Percentiles rank a stretch among this genome's conserved stretches.
phyloP scores from a whole-genome alignment of 2,113 vertebrate species.

The Sarotherodon lohbergeri region DNA sequence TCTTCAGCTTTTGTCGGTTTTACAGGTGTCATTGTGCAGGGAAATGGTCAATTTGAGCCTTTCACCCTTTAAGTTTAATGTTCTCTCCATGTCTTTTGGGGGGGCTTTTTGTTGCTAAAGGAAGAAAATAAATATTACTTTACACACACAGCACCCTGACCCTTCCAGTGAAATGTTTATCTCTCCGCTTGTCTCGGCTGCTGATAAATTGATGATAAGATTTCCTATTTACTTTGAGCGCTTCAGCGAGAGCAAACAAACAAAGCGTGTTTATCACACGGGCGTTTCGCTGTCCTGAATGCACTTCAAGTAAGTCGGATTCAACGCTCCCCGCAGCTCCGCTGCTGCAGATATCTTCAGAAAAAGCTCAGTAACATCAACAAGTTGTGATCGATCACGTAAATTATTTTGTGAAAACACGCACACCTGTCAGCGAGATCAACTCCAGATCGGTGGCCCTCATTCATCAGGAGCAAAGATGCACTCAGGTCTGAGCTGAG shows the following conservation, averaged over 20 bases:
- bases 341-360: background rate
- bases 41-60: background rate
- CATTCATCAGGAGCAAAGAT: background rate
- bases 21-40: background rate
- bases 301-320: background rate
- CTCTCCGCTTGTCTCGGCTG: background rate
- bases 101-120: background rate
- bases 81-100: background rate
- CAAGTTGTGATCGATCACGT: background rate
- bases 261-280: background rate
- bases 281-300: background rate
- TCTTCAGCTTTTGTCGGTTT: background rate
- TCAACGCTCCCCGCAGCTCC: background rate
- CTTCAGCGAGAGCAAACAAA: slow-evolving; percentile 4
- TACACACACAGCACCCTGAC: background rate
- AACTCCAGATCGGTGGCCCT: slow-evolving; percentile 3
- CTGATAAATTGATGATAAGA: background rate
- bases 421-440: background rate
- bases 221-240: background rate
- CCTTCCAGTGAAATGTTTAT: background rate
- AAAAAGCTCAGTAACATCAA: background rate
- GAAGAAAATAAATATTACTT: background rate
- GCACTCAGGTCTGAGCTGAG: background rate
- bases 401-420: background rate
- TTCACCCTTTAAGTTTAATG: background rate